Conservation (phyloP, 2,888 invertebrate genomes). For the Caenorhabditis sp. region DNA sequence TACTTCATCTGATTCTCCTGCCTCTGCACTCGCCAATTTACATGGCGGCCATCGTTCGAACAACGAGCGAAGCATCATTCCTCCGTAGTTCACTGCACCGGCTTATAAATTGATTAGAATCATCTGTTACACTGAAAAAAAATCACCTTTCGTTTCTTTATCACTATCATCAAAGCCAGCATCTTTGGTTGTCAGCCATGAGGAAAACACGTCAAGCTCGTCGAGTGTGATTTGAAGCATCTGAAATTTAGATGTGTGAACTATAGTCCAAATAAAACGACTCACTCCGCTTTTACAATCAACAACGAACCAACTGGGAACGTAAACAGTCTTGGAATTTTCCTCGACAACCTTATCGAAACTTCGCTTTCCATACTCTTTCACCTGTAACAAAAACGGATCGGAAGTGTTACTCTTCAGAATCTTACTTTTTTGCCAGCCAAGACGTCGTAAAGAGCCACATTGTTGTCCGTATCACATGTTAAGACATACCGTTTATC, state of each 20-base stretch:
- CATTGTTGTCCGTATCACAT: constrained; percentile 93
- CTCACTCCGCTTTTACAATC: constrained; percentile 97
- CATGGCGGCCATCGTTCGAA: constrained; percentile 91
- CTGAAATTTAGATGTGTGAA: constrained; percentile 84
- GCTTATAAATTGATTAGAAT: constrained; percentile 21
- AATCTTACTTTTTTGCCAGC: constrained; percentile 70
- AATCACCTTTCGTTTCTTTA: constrained; percentile 84
- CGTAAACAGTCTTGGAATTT: constrained; percentile 93
- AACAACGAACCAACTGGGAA: constrained; percentile 99
- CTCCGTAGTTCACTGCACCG: constrained; percentile 92
- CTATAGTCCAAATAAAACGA: constrained; percentile 60
- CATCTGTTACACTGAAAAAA: not conserved
- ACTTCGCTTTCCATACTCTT: constrained; percentile 89
- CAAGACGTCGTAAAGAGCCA: constrained; percentile 93
- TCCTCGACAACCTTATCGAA: constrained; percentile 93
- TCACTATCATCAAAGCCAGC: constrained; percentile 91
- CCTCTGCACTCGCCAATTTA: constrained; percentile 53
- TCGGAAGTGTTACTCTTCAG: not conserved
- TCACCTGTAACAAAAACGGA: constrained; percentile 27
- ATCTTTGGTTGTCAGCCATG: constrained; percentile 98
- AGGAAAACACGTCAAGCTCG: constrained; percentile 97
- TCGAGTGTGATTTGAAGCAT: constrained; percentile 98
- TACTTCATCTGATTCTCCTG: constrained; percentile 56
- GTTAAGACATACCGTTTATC: constrained; percentile 97
- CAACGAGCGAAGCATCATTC: constrained; percentile 93